Evolutionary conservation across 1,140 invertebrate species (phyloP), one percentile per base, ranked within the genome.

Genomic region (Atta cephalotes): DNA sequence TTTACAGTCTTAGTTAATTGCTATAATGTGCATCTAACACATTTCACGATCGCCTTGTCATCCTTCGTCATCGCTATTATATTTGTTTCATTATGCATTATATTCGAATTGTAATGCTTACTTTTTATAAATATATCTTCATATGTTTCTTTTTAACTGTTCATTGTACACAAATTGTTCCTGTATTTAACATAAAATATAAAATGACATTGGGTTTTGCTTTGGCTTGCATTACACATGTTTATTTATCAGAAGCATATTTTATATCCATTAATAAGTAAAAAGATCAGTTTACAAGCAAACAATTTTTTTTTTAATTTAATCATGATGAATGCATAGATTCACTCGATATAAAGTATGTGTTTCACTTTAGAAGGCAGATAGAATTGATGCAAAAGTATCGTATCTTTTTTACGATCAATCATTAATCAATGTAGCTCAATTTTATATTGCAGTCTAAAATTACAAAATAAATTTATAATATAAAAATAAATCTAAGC

Each of bases 251-350:
- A 93, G 89, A 94, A 94, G 93, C 93, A 91, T 95, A 45, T 88
- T 91, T 92, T 92, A 92, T 92, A 92, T 89, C 79, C 92, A 91
- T 91, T 93, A 92, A 93, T 94, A 91, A 93, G 92, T 95, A 95
- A 95, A 95, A 95, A 95, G 92, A 88, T 94, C 85, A 92, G 80
- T 90, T 94, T 90, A 90, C 88, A 93, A 94, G 93, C 92, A 93
- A 93, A 86, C 88, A 91, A 93, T 87, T 72, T 76, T 74, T 3
- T 31, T 49, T 82, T 92, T 84, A 91, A 87, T 92, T 91, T 89
- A 91, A 92, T 89, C 70, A 90, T 88, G 77, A 87, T 91, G 90
- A 91, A 87, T 92, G 85, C 68, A 87, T 89, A 85, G 86, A 89
- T 92, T 91, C 78, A 86, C 84, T 84, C 70, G 31, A 84, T 90